Evolutionary conservation across 2,113 vertebrate genomes (phyloP).

Genomic region (Hemibagrus wyckioides): DNA sequence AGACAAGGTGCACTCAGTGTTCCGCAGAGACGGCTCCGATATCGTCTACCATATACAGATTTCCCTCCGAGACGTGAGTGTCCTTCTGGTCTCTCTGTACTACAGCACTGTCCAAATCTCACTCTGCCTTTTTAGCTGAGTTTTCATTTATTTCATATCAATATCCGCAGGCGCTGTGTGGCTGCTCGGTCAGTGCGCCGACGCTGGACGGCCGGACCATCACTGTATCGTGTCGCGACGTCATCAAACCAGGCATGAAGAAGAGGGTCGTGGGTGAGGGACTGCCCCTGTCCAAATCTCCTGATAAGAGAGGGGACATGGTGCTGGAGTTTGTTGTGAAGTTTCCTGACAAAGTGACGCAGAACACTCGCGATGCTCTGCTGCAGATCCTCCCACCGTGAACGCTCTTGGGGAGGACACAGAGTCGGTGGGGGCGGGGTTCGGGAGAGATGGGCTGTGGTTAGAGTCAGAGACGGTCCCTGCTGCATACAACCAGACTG

Average conservation of each 20-base stretch:
- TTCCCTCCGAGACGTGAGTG: conserved; percentile 86
- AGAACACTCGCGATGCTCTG: conserved; percentile 75
- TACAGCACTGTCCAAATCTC: background rate
- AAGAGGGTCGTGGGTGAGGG: conserved; percentile 85
- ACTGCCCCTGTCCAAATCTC: conserved; percentile 85
- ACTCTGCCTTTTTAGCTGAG: background rate
- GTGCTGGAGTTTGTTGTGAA: conserved; percentile 86
- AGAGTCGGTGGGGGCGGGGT: background rate
- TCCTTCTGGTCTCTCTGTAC: background rate
- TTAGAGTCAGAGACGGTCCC: conserved; percentile 6
- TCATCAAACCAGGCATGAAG: conserved; percentile 86
- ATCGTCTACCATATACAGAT: conserved; percentile 87
- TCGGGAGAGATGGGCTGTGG: background rate
- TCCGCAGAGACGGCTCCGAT: conserved; percentile 88
- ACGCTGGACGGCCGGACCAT: conserved; percentile 87
- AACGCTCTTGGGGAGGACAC: background rate
- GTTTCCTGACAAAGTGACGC: conserved; percentile 84
- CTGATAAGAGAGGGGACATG: conserved; percentile 87
- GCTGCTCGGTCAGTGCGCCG: conserved; percentile 83
- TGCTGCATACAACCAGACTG: background rate
- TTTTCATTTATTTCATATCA: too few relatives aligned
- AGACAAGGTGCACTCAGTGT: conserved; percentile 87
- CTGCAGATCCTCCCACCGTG: conserved; percentile 83
- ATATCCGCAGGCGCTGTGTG: conserved; percentile 83
- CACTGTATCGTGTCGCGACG: conserved; percentile 83